Evolutionary conservation across 2,797 vertebrate genomes (phyloP).

Genomic region (Rhynchotus rufescens): DNA sequence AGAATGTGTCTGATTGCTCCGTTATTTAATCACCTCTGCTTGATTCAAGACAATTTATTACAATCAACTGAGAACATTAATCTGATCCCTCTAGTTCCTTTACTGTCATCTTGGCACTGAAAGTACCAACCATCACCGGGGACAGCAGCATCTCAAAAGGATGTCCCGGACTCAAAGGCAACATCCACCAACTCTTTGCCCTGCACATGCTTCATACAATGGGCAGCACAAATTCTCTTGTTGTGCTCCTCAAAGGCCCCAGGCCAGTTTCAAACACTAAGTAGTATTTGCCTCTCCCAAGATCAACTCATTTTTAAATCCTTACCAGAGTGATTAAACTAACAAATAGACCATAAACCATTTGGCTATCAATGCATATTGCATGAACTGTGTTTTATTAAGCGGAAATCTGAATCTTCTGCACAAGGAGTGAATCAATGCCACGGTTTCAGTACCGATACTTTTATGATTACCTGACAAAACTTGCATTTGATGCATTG

Average conservation of each 20-base stretch:
- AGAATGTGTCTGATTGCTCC: neutral
- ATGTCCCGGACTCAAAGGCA: neutral
- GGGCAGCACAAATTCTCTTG: neutral
- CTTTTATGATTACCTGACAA: neutral
- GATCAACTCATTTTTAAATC: neutral
- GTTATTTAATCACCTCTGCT: neutral
- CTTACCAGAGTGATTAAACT: neutral
- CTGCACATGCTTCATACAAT: fast-evolving
- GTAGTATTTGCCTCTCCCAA: neutral
- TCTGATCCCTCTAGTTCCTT: neutral
- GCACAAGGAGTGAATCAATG: conserved; percentile 17
- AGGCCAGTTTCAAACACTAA: neutral
- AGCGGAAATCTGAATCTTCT: neutral
- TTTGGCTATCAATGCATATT: neutral
- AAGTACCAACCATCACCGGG: neutral
- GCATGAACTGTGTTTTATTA: neutral
- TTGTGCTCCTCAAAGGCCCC: neutral
- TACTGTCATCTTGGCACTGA: neutral
- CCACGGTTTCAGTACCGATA: neutral
- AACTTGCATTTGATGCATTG: neutral
- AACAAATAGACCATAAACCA: neutral
- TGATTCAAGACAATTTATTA: neutral
- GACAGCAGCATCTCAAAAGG: neutral
- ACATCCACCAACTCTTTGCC: neutral
- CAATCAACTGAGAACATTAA: neutral